Evolutionary conservation across 2,888 invertebrate species (phyloP).

Genomic region (Galeopsomyia nigrocyanea): DNA sequence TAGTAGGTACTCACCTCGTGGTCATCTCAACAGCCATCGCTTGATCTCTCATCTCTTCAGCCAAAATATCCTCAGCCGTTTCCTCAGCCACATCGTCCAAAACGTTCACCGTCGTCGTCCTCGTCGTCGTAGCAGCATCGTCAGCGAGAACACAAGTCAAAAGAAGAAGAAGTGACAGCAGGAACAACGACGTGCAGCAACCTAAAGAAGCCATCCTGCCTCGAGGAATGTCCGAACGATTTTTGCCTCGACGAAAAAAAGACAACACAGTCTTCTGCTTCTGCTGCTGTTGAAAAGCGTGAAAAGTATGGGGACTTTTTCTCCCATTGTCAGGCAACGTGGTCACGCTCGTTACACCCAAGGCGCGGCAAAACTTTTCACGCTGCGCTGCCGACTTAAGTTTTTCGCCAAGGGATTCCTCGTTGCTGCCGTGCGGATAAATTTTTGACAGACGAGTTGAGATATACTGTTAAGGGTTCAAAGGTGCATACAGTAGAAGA

Average conservation of each 20-base stretch:
- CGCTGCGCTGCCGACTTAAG: not conserved
- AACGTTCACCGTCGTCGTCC: not conserved
- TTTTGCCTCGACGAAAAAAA: not conserved
- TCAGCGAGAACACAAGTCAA: not conserved
- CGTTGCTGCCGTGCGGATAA: not conserved
- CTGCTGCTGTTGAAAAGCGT: not conserved
- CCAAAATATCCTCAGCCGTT: not conserved
- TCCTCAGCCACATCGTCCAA: not conserved
- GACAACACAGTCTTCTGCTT: too few relatives aligned
- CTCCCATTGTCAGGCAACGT: not conserved
- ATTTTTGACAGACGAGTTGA: too few relatives aligned
- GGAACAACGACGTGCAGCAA: too few relatives aligned
- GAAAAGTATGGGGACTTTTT: not conserved
- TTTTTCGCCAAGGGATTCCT: not conserved
- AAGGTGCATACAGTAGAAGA: too few relatives aligned
- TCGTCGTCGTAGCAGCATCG: not conserved
- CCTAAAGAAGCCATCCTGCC: not conserved
- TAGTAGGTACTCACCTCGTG: too few relatives aligned
- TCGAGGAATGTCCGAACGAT: not conserved
- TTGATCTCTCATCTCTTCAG: too few relatives aligned
- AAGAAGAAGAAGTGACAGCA: too few relatives aligned
- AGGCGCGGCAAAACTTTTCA: not conserved
- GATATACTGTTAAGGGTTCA: too few relatives aligned
- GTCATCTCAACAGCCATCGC: too few relatives aligned
- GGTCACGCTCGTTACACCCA: slow-evolving; percentile 40